Percentiles rank a stretch among this genome's conserved stretches.
These are phyloP conservation scores for Nephrotoma appendiculata DNA, from an alignment of 2,888 invertebrate species.

Conservation along the genomic window DNA sequence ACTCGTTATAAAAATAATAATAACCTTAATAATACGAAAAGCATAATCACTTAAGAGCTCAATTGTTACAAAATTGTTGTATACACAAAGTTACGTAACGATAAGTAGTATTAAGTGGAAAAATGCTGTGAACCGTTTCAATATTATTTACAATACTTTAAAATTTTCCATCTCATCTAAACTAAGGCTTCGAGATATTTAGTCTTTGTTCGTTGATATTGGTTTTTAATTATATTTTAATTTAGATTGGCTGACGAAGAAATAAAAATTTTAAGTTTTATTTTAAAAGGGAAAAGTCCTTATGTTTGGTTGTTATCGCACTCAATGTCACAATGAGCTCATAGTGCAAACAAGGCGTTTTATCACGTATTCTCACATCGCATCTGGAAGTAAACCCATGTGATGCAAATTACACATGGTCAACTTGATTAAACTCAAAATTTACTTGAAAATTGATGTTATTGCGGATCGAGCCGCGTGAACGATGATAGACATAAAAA, in stretches of 20 bases:
- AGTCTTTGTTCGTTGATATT: background rate
- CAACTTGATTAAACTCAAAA: no score
- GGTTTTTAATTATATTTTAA: background rate
- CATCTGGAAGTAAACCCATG: no score
- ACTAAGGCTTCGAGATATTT: background rate
- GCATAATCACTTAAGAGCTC: background rate
- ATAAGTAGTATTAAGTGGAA: background rate
- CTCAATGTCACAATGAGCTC: no score
- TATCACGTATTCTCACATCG: no score
- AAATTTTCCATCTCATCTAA: background rate
- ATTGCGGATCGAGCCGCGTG: no score
- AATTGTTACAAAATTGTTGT: background rate
- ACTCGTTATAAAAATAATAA: background rate
- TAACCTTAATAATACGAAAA: background rate
- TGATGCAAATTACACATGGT: no score
- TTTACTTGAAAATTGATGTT: no score
- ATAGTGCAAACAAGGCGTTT: no score
- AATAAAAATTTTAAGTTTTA: background rate
- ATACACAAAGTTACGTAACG: background rate
- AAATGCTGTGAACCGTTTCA: background rate
- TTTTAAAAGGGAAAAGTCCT: background rate
- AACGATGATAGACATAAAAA: no score
- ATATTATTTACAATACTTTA: background rate
- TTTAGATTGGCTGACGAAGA: background rate
- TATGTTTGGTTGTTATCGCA: background rate